A percentile compares a stretch with the other conserved stretches of the same genome.
These are phyloP conservation scores for Pangasius larnaudii DNA, from an alignment of 2,797 vertebrate species.

Conservation along the genomic window DNA sequence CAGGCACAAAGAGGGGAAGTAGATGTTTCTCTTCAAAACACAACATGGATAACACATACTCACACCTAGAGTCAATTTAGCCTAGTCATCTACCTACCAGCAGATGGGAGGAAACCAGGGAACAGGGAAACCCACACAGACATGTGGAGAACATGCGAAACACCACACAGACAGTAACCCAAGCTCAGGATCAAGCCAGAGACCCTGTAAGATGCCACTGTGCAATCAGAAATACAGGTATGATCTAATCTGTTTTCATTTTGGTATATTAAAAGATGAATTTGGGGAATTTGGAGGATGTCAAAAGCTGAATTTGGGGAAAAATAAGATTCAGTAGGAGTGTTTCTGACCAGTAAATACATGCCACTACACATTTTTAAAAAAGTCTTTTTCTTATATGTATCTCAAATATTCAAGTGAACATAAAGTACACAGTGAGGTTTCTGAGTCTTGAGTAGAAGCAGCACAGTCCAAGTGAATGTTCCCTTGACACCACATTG, in stretches of 20 bases:
- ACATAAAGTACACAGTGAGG: background rate
- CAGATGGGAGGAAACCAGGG: background rate
- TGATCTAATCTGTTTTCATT: background rate
- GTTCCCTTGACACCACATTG: constrained; percentile 5
- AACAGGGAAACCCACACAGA: background rate
- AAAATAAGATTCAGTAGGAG: background rate
- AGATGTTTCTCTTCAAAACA: background rate
- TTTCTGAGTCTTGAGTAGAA: background rate
- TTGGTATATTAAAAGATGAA: background rate
- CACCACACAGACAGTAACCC: background rate
- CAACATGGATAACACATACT: background rate
- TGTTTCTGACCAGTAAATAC: background rate
- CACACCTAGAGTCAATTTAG: background rate
- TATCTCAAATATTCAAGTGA: background rate
- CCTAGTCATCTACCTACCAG: background rate
- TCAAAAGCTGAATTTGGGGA: background rate
- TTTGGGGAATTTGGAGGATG: no score
- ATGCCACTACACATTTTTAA: background rate
- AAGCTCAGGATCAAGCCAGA: background rate
- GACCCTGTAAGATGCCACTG: background rate
- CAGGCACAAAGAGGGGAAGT: background rate
- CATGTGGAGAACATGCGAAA: background rate
- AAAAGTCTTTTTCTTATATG: background rate
- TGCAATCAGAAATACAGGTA: background rate
- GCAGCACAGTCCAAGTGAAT: background rate